Evolutionary conservation across 2,797 vertebrate genomes (phyloP).

Genomic region (Acanthiza pusilla): DNA sequence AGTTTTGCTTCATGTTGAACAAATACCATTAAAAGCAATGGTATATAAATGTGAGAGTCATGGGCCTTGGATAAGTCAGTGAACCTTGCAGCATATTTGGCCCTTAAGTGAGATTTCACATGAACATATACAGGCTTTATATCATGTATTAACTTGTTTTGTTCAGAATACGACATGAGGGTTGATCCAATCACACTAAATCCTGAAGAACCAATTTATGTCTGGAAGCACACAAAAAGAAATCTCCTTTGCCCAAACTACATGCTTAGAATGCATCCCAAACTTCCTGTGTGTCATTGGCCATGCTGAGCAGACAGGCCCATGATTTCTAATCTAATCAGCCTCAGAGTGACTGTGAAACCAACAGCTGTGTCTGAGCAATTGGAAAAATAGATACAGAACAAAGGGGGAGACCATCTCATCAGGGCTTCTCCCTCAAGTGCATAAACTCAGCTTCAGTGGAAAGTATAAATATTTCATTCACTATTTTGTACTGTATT

Average conservation of each 20-base stretch:
- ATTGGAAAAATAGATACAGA: constrained; percentile 66
- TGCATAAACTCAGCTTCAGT: constrained; percentile 42
- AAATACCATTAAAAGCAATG: not conserved
- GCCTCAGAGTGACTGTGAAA: constrained; percentile 53
- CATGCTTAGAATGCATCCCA: constrained; percentile 2
- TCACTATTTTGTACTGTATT: constrained; percentile 66
- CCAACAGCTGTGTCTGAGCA: constrained; percentile 65
- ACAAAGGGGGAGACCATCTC: constrained; percentile 71
- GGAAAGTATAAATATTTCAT: constrained; percentile 76
- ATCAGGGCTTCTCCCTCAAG: constrained; percentile 59
- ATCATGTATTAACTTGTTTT: not conserved
- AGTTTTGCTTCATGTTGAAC: not conserved
- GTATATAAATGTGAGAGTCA: not conserved
- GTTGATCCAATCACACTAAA: not conserved
- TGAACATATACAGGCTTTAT: not conserved
- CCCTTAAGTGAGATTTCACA: not conserved
- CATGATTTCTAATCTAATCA: constrained; percentile 71
- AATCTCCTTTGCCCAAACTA: not conserved
- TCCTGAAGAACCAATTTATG: not conserved
- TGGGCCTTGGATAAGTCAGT: not conserved
- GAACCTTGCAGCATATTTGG: not conserved
- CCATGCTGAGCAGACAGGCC: constrained; percentile 58
- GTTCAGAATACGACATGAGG: not conserved
- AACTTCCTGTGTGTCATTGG: constrained; percentile 4
- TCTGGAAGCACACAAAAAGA: not conserved